phyloP scores from a whole-genome alignment of 2,797 vertebrate species.

The Gymnothorax javanicus region DNA sequence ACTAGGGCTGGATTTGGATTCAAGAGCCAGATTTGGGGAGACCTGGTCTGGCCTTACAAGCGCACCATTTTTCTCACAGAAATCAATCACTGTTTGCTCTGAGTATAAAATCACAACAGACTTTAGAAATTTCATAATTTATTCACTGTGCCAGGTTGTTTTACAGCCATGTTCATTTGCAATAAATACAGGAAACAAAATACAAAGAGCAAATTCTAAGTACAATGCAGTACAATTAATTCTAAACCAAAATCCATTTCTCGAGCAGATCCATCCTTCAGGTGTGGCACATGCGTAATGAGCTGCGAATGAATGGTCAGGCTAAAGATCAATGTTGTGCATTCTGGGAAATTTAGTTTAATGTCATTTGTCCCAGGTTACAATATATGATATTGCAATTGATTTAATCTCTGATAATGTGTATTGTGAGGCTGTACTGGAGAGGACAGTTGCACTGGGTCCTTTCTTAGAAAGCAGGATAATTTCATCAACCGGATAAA shows the following conservation, averaged over 20 bases:
- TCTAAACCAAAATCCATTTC: background rate
- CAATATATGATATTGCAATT: background rate
- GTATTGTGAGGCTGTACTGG: background rate
- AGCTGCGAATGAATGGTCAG: background rate
- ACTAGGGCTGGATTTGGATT: too few relatives aligned
- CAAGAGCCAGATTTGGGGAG: too few relatives aligned
- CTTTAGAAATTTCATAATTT: background rate
- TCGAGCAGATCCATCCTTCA: background rate
- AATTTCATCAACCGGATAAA: too few relatives aligned
- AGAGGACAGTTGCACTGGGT: background rate
- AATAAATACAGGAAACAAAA: constrained; percentile 29
- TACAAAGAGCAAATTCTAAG: constrained; percentile 24
- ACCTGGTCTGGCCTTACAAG: background rate
- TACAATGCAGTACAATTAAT: background rate
- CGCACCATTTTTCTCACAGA: background rate
- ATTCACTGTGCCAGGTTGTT: background rate
- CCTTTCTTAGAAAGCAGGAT: too few relatives aligned
- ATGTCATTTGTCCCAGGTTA: background rate
- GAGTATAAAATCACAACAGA: background rate
- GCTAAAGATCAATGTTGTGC: background rate
- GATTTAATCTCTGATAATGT: background rate
- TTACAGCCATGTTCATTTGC: background rate
- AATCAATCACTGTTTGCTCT: background rate
- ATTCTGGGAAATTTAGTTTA: constrained; percentile 1
- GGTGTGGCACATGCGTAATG: background rate